Conservation (phyloP, 1,140 invertebrate genomes). For the Stegodyphus dumicola region DNA sequence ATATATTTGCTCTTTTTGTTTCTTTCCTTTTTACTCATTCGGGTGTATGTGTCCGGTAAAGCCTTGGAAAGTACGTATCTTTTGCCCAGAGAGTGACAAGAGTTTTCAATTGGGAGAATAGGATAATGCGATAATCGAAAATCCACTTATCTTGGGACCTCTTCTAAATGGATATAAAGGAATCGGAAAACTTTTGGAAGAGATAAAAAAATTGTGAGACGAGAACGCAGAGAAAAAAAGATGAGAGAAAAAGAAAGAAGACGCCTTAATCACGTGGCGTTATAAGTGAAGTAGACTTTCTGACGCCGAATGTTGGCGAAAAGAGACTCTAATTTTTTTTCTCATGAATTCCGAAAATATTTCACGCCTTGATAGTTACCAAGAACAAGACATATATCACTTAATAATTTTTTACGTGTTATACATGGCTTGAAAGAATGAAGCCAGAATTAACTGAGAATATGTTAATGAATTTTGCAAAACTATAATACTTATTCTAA, state of each 20-base stretch:
- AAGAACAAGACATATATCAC: too few relatives aligned
- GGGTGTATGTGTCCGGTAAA: constrained; percentile 24
- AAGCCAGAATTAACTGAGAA: too few relatives aligned
- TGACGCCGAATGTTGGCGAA: constrained; percentile 24
- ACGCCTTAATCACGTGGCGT: constrained; percentile 45
- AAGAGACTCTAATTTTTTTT: background rate
- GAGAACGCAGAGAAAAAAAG: too few relatives aligned
- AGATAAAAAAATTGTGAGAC: too few relatives aligned
- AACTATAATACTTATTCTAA: too few relatives aligned
- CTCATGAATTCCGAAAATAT: background rate
- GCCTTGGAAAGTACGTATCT: background rate
- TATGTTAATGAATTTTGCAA: too few relatives aligned
- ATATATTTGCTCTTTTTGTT: constrained; percentile 33
- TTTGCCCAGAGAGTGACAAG: constrained; percentile 24
- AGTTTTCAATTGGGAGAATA: constrained; percentile 59
- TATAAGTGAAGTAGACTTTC: constrained; percentile 49
- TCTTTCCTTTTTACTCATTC: background rate
- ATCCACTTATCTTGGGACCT: constrained; percentile 53
- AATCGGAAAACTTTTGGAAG: constrained; percentile 47
- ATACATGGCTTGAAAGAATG: too few relatives aligned
- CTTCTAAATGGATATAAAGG: constrained; percentile 54
- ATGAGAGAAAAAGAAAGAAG: background rate
- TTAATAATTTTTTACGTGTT: too few relatives aligned
- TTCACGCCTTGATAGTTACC: too few relatives aligned
- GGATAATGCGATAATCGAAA: constrained; percentile 59